These are phyloP conservation scores for Pteronura brasiliensis DNA, from an alignment of 2,113 vertebrate species.

Conservation along the genomic window DNA sequence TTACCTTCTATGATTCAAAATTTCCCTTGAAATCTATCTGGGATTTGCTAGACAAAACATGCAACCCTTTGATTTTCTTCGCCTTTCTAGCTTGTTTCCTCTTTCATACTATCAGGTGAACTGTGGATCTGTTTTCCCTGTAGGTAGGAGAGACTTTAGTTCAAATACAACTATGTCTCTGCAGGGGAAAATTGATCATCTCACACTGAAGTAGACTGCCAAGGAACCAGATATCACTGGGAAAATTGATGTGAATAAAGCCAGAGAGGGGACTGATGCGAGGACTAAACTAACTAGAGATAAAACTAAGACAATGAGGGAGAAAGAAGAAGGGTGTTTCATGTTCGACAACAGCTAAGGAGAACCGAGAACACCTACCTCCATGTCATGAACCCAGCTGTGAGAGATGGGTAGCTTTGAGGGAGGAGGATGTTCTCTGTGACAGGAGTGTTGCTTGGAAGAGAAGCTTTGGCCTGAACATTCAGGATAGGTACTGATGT, in stretches of 20 bases:
- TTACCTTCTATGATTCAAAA: neutral
- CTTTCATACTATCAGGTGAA: neutral
- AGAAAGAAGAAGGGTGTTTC: neutral
- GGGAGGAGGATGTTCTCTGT: neutral
- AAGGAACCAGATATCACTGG: neutral
- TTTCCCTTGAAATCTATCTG: neutral
- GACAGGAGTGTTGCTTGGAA: neutral
- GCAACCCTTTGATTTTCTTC: neutral
- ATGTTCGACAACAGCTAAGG: neutral
- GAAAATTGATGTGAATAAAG: neutral
- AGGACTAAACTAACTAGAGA: neutral
- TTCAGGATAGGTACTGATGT: neutral
- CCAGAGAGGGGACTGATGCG: neutral
- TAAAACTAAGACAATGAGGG: neutral
- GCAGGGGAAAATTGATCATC: neutral
- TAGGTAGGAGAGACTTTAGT: neutral
- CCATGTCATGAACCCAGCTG: too few relatives aligned
- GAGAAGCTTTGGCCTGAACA: neutral
- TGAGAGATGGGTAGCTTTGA: neutral
- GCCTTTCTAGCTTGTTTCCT: neutral
- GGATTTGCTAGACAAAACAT: neutral
- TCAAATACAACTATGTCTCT: neutral
- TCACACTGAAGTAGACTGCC: neutral
- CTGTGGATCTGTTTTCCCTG: neutral
- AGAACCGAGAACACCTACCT: neutral